Conservation (phyloP, 2,888 invertebrate genomes). For the Eucriotettix oculatus region DNA sequence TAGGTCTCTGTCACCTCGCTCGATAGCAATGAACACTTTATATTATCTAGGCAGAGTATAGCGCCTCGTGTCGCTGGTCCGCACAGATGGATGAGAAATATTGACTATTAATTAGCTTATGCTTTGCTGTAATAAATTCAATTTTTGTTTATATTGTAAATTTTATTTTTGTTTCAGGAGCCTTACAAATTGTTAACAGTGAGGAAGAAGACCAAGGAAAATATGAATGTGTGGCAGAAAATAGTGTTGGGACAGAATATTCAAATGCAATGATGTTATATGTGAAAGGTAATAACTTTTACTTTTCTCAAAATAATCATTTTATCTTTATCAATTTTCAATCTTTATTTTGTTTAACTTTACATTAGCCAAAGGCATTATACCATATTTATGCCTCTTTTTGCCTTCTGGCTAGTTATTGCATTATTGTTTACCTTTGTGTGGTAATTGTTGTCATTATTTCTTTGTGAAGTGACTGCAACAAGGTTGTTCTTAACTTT, state of each 20-base stretch:
- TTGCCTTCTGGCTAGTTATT: background rate
- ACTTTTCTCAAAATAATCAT: background rate
- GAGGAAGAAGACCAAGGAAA: constrained; percentile 86
- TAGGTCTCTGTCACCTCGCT: too few species aligned
- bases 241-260: constrained; percentile 81
- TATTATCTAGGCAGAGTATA: too few species aligned
- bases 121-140: too few species aligned
- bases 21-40: too few species aligned
- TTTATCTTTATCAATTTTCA: background rate
- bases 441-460: too few species aligned
- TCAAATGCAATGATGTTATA: constrained; percentile 79
- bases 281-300: constrained; percentile 60
- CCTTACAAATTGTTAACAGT: constrained; percentile 76
- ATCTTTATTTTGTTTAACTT: background rate
- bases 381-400: background rate
- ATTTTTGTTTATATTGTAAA: too few species aligned
- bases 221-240: constrained; percentile 93
- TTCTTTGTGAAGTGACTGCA: too few species aligned
- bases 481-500: too few species aligned
- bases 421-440: background rate
- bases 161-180: constrained; percentile 37
- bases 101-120: too few species aligned
- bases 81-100: too few species aligned
- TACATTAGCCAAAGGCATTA: background rate
- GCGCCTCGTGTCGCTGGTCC: too few species aligned